These are phyloP conservation scores for Cheilosia impressa DNA, from an alignment of 2,888 invertebrate species.

Conservation along the genomic window DNA sequence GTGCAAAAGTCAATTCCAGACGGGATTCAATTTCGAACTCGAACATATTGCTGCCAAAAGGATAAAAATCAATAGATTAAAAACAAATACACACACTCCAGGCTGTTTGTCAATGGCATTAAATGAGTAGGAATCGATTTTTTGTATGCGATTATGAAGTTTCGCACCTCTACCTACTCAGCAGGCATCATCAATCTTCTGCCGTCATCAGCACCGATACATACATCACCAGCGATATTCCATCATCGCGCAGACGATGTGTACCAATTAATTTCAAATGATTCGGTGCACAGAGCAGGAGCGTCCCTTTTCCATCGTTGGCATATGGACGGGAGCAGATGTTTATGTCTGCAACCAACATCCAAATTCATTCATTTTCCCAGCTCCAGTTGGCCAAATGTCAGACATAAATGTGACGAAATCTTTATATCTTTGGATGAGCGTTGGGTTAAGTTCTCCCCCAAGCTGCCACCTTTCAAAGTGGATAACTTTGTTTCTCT, in stretches of 20 bases:
- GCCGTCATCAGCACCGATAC: neutral
- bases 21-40: constrained; percentile 15
- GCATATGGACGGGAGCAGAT: constrained; percentile 18
- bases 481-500: constrained; percentile 1
- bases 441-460: neutral
- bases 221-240: constrained; percentile 15
- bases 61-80: constrained; percentile 31
- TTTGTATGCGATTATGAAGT: neutral
- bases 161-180: constrained; percentile 15
- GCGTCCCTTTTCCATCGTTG: constrained; percentile 2
- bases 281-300: constrained; percentile 23
- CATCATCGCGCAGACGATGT: constrained; percentile 6
- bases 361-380: constrained; percentile 10
- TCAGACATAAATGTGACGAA: neutral
- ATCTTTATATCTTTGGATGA: neutral
- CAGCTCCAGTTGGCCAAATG: neutral
- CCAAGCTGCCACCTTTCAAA: constrained; percentile 1
- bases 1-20: constrained; percentile 12
- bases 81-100: constrained; percentile 7
- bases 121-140: neutral
- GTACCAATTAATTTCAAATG: constrained; percentile 39
- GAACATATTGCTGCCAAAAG: constrained; percentile 6
- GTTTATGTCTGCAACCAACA: neutral
- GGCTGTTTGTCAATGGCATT: neutral
- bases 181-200: constrained; percentile 37